A percentile compares a stretch with the other conserved stretches of the same genome.
Evolutionary conservation across 2,797 vertebrate genomes (phyloP).

Genomic region (Ammospiza maritima): DNA sequence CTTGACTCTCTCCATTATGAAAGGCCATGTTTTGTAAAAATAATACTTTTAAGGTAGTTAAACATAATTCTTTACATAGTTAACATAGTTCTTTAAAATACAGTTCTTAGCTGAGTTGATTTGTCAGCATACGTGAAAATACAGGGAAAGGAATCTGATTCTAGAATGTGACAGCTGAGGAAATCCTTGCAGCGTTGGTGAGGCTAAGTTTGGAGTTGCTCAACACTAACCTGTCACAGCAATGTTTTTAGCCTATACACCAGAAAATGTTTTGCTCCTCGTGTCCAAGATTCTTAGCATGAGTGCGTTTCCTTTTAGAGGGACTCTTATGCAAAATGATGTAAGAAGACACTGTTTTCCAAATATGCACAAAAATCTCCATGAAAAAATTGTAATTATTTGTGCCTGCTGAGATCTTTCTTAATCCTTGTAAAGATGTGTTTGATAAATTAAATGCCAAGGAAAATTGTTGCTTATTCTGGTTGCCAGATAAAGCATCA

Average conservation of each 20-base stretch:
- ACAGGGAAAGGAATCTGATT: neutral
- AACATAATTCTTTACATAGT: neutral
- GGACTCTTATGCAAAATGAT: neutral
- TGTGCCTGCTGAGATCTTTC: neutral
- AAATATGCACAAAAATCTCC: neutral
- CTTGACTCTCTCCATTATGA: neutral
- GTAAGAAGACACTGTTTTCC: neutral
- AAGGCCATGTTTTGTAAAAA: neutral
- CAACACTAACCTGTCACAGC: neutral
- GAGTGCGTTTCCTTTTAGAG: neutral
- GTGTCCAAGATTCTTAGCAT: constrained; percentile 15
- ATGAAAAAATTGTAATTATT: neutral
- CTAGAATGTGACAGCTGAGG: neutral
- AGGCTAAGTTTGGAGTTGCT: neutral
- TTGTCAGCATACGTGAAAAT: neutral
- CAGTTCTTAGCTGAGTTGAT: neutral
- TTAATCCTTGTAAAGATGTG: constrained; percentile 17
- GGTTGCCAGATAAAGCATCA: neutral
- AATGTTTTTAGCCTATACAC: neutral
- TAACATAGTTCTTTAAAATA: neutral
- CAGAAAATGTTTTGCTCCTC: constrained; percentile 17
- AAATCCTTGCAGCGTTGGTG: neutral
- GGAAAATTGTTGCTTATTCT: constrained; percentile 10
- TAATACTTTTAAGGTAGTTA: neutral
- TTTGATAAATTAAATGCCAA: neutral